A percentile compares a stretch with the other conserved stretches of the same genome.
phyloP scores from a whole-genome alignment of 2,113 vertebrate species.

The Syngnathoides biaculeatus region DNA sequence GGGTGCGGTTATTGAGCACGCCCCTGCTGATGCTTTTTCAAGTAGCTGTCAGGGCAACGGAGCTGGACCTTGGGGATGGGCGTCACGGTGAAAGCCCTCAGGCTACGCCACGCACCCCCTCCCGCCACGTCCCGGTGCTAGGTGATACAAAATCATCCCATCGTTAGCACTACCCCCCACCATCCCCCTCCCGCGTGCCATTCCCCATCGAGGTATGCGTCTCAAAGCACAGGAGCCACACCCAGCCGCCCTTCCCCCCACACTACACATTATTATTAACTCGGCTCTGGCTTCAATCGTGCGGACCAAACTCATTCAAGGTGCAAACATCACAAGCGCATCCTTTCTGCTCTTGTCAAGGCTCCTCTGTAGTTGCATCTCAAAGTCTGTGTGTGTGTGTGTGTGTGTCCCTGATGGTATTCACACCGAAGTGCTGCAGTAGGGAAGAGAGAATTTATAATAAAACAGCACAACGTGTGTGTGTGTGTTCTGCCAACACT shows the following conservation, averaged over 20 bases:
- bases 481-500: background rate
- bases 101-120: slow-evolving; percentile 16
- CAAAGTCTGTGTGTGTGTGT: slow-evolving; percentile 3
- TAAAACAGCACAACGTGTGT: slow-evolving; percentile 24
- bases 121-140: slow-evolving; percentile 39
- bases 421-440: slow-evolving; percentile 39
- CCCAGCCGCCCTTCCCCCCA: slow-evolving; percentile 51
- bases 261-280: slow-evolving; percentile 19
- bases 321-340: slow-evolving; percentile 45
- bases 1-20: slow-evolving; percentile 32
- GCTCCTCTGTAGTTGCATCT: slow-evolving; percentile 33
- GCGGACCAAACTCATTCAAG: slow-evolving; percentile 42
- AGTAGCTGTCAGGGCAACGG: slow-evolving; percentile 55
- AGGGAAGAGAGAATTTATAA: slow-evolving; percentile 52
- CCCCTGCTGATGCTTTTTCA: slow-evolving; percentile 53
- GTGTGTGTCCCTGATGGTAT: slow-evolving; percentile 34
- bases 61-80: slow-evolving; percentile 53
- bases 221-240: slow-evolving; percentile 45
- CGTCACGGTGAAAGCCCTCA: slow-evolving; percentile 41
- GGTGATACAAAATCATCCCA: slow-evolving; percentile 47
- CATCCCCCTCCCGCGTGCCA: slow-evolving; percentile 20
- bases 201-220: slow-evolving; percentile 39
- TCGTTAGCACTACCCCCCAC: slow-evolving; percentile 48
- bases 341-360: slow-evolving; percentile 34
- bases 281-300: slow-evolving; percentile 14